Base-by-base conservation (phyloP, 53 echinoderm and acorn worm species). In the Hippasteria phrygiana region DNA sequence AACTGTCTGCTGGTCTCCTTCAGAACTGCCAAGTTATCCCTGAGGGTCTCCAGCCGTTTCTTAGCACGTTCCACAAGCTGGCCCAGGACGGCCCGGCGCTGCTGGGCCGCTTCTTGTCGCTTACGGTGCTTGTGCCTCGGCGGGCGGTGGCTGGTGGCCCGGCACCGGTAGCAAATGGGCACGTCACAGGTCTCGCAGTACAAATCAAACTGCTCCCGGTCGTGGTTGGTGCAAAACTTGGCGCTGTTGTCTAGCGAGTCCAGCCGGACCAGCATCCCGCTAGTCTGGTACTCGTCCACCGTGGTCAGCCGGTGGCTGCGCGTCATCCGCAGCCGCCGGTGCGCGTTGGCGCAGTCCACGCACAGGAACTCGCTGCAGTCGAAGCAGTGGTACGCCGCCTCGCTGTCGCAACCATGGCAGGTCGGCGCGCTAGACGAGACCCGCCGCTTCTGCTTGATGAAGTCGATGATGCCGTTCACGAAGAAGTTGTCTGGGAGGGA, bases 391-490 rank as follows among this genome's bases (percentile, higher is more conserved):
- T 95, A 87, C 1, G 93, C 90, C 5, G 99, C 99, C 70, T 94
- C 96, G 40, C 92, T 91, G 71, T 94, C 99, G 55, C 99, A 99
- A 0, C 94, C 95, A 45, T 94, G 91, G 43, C 99, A 99, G 7
- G 87, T 45, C 36, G 89, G 91, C 20, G 90, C 89, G 24, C 79
- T 88, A 8, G 88, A 87, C 62, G 97, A 95, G 33, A 81, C 91
- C 32, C 89, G 85, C n/a, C 92, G 79, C 76, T 97, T 97, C 34
- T 92, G 92, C 46, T 93, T 90, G 48, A 99, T 95, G 70, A 99
- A 99, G 55, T 99, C 99, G 43, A 99, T 99, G 64, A 99, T 99
- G 72, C 94, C 96, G 87, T 99, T 99, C 34, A 98, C 93, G 76
- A 98, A 98, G 91, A 98, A 98, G 74, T 98, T 98, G 74, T 98